These are phyloP conservation scores for Danio aesculapii DNA, from an alignment of 2,797 vertebrate species.

Conservation along the genomic window DNA sequence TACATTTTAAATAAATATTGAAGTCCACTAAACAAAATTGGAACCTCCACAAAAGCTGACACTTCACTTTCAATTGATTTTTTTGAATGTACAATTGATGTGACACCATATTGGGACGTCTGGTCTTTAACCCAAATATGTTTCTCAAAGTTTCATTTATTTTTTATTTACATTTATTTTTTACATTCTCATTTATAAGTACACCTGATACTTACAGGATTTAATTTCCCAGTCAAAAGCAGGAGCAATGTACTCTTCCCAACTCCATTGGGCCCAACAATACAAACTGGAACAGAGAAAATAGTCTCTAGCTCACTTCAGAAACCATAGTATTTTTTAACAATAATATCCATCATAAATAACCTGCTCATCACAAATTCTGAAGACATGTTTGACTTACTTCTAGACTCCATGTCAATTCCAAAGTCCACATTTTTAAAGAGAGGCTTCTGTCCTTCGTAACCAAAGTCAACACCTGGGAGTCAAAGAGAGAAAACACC, in stretches of 20 bases:
- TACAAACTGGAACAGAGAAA: conserved; percentile 82
- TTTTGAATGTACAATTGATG: no score
- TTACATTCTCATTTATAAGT: background rate
- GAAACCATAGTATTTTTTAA: background rate
- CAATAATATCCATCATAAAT: background rate
- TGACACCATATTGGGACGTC: no score
- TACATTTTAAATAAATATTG: no score
- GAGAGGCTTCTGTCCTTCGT: conserved; percentile 83
- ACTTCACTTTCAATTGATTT: no score
- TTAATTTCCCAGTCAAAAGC: conserved; percentile 87
- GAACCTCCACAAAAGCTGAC: no score
- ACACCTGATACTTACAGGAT: conserved; percentile 78
- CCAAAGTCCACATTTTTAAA: conserved; percentile 93
- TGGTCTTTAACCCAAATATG: no score
- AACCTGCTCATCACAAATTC: background rate
- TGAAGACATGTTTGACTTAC: conserved; percentile 74
- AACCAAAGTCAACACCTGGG: conserved; percentile 87
- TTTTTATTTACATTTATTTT: no score
- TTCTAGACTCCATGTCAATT: conserved; percentile 93
- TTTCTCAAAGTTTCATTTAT: no score
- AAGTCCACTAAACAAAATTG: no score
- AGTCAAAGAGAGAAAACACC: background rate
- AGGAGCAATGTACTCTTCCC: conserved; percentile 92
- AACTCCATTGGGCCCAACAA: conserved; percentile 93
- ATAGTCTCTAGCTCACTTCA: background rate